These are phyloP conservation scores for Heptranchias perlo DNA, from an alignment of 2,113 vertebrate species.

Conservation along the genomic window DNA sequence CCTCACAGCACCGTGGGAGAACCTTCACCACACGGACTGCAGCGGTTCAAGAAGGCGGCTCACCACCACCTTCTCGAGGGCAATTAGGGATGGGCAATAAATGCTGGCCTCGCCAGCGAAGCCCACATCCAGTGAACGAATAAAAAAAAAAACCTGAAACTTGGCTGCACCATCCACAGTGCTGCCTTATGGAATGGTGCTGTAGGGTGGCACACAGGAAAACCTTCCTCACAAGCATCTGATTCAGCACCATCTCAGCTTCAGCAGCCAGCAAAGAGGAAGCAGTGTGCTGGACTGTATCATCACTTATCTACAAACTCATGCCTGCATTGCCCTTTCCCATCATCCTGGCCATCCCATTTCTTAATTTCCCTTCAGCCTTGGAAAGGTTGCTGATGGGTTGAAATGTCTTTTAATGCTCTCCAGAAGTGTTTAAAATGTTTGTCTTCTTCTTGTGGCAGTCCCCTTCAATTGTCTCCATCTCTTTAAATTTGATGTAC, in stretches of 20 bases:
- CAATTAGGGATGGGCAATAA: no score
- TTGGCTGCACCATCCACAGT: neutral
- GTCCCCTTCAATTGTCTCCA: neutral
- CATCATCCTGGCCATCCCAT: neutral
- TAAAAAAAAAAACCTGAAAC: no score
- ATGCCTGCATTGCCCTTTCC: neutral
- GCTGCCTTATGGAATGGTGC: neutral
- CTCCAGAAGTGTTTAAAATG: neutral
- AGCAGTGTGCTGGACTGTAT: neutral
- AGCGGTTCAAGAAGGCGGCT: no score
- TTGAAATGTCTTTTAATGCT: neutral
- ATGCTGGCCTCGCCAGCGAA: no score
- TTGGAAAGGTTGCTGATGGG: no score
- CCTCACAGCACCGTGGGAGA: no score
- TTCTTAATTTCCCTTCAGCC: neutral
- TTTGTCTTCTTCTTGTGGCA: neutral
- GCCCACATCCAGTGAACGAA: no score
- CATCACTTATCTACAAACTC: no score
- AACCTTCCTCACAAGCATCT: neutral
- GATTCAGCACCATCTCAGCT: neutral
- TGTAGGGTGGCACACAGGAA: no score
- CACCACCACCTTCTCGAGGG: no score
- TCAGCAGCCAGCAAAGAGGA: neutral
- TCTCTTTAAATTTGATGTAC: conserved; percentile 4
- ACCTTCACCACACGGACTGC: no score